Evolutionary conservation across 2,797 vertebrate genomes (phyloP), one percentile per base, ranked within the genome.

Genomic region (Enteromius fasciolatus): DNA sequence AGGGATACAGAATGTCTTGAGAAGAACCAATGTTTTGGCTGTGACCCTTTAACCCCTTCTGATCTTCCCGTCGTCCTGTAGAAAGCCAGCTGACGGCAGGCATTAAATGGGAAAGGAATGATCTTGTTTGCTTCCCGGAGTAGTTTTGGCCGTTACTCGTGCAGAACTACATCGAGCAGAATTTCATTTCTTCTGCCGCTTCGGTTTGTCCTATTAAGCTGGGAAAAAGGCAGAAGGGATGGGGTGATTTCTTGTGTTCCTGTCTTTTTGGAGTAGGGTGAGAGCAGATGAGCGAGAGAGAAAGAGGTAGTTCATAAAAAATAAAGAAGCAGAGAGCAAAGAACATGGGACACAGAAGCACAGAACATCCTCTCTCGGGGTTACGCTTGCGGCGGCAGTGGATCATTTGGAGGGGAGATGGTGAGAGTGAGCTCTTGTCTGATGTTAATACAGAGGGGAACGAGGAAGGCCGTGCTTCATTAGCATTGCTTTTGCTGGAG

Each of bases 51-150:
- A 41, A 36, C 18, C 66, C 59, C 57, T 28, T 23, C 33, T 20
- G 31, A 52, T 39, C 67, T 52, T 17, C 23, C 17, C 5, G 70
- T 86, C n/a, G 36, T 81, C 31, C 74, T 61, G 57, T 54, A 15
- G 46, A 61, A 83, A 64, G 48, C 85, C 64, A 75, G 59, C 88
- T 86, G 88, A 84, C 83, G 67, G 85, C 33, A 76, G 61, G 80
- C 81, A 89, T 87, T 87, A 88, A 84, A 54, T 67, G 48, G 73
- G 31, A 84, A 73, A 82, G 85, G 86, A 75, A 75, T 64, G 44
- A 57, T 76, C 80, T 75, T 75, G 78, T 73, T 82, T 59, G 36
- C 69, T 68, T 80, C 20, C 67, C 61, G 39, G 78, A 84, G 20
- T 57, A 54, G 74, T 76, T 54, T 76, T 46, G 61, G 57, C 28